Evolutionary conservation across 2,797 vertebrate species (phyloP).

Genomic region (Margarornis squamiger): DNA sequence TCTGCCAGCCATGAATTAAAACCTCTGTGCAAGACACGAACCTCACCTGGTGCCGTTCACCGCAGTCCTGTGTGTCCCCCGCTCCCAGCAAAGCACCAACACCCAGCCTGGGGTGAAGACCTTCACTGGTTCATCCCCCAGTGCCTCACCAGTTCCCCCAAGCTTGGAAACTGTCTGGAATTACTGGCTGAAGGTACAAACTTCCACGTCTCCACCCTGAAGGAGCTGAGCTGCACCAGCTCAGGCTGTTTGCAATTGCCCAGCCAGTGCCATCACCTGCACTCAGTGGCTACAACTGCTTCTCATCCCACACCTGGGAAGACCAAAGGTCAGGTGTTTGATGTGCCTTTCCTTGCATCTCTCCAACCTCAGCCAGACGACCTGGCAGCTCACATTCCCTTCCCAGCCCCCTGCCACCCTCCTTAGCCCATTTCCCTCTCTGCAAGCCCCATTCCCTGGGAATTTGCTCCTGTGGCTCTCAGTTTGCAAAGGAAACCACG

Average conservation of each 20-base stretch:
- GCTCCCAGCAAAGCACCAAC: background rate
- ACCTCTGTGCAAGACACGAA: rapidly evolving
- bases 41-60: background rate
- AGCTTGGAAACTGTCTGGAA: background rate
- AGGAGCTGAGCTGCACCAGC: background rate
- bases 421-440: background rate
- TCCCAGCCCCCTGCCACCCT: background rate
- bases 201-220: background rate
- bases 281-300: background rate
- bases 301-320: background rate
- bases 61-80: rapidly evolving
- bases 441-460: background rate
- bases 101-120: rapidly evolving
- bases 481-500: background rate
- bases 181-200: background rate
- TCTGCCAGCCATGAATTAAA: rapidly evolving
- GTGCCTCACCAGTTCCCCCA: background rate
- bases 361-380: background rate
- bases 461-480: background rate
- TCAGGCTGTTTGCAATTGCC: background rate
- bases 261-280: rapidly evolving
- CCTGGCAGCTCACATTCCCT: background rate
- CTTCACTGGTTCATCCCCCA: background rate
- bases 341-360: background rate
- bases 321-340: background rate